A percentile compares a stretch with the other conserved stretches of the same genome.
Evolutionary conservation across 2,113 vertebrate genomes (phyloP).

Genomic region (Gallinago media): DNA sequence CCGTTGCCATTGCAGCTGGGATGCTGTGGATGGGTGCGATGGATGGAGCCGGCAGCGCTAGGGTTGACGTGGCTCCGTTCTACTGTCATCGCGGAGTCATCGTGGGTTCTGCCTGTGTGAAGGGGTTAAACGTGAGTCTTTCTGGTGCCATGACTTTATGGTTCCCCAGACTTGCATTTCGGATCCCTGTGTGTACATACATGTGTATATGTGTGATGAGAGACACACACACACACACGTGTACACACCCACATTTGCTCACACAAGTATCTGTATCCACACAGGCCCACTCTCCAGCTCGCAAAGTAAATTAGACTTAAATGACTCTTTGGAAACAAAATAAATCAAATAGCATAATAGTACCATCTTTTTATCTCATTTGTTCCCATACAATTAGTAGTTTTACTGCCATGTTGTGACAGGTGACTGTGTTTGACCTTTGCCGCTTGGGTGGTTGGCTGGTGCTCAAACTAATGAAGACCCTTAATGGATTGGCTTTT

Average conservation of each 20-base stretch:
- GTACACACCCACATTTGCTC: neutral
- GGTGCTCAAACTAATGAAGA: constrained; percentile 83
- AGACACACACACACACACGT: neutral
- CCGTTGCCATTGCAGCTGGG: neutral
- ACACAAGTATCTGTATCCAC: constrained; percentile 11
- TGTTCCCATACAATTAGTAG: constrained; percentile 83
- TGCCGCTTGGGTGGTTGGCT: constrained; percentile 82
- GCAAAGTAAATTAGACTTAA: constrained; percentile 80
- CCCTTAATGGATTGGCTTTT: constrained; percentile 83
- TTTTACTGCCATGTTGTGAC: constrained; percentile 84
- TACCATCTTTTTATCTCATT: constrained; percentile 83
- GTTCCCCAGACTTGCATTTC: neutral
- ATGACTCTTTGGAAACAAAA: constrained; percentile 82
- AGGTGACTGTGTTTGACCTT: constrained; percentile 84
- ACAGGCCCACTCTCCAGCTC: constrained; percentile 53
- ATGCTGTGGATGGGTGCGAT: neutral
- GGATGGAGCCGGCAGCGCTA: neutral
- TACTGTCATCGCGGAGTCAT: neutral
- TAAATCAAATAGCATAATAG: constrained; percentile 81
- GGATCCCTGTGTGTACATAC: neutral
- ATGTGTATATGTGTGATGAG: neutral
- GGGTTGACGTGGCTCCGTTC: neutral
- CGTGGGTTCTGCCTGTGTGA: neutral
- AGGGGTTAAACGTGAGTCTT: neutral
- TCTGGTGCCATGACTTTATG: neutral